Conservation (phyloP, 2,113 vertebrate species). For the Ochotona curzoniae region DNA sequence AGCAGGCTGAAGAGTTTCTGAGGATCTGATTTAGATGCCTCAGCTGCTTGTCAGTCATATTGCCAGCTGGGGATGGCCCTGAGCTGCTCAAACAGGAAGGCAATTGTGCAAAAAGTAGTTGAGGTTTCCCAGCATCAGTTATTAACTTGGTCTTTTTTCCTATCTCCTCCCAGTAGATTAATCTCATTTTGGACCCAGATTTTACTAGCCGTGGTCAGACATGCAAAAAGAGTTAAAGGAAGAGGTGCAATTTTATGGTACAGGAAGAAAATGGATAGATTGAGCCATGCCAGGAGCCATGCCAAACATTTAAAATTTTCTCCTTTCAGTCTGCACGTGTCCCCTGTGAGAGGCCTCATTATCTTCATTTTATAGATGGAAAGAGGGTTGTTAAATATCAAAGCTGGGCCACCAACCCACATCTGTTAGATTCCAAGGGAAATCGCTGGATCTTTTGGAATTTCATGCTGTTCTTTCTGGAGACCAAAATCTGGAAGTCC, state of each 20-base stretch:
- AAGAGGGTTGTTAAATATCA: background rate
- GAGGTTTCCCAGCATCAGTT: background rate
- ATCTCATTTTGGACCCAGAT: background rate
- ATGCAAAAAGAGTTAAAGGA: background rate
- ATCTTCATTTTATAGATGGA: background rate
- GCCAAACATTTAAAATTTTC: background rate
- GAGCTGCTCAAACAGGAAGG: background rate
- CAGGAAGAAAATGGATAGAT: background rate
- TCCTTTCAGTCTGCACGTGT: background rate
- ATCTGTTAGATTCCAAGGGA: constrained; percentile 13
- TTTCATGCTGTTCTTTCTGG: background rate
- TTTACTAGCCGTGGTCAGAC: background rate
- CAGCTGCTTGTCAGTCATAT: background rate
- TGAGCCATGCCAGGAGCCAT: background rate
- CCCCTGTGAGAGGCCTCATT: background rate
- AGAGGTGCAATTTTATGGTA: background rate
- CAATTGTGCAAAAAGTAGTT: background rate
- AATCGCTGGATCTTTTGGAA: background rate
- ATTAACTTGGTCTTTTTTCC: background rate
- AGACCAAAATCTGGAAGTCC: background rate
- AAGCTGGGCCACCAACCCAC: background rate
- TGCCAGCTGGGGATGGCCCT: background rate
- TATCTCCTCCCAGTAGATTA: background rate
- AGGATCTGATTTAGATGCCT: background rate
- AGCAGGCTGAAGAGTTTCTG: background rate